Percentiles rank a stretch among this genome's conserved stretches.
Conservation (phyloP, 1,140 invertebrate species). For the Caenorhabditis briggsae region DNA sequence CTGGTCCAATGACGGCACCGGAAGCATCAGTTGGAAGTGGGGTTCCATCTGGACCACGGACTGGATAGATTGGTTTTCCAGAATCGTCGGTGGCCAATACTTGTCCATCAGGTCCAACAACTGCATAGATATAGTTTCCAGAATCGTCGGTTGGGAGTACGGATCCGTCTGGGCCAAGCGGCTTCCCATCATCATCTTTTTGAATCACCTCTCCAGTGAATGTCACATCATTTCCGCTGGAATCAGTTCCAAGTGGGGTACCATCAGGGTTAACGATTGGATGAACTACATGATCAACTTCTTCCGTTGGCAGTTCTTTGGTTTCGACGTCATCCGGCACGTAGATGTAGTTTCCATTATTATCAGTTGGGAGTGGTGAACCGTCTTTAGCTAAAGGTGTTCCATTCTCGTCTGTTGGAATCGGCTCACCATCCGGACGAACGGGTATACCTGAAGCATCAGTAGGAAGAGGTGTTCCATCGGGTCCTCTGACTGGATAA, state of each 20-base stretch:
- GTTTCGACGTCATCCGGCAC: background rate
- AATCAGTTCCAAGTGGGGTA: conserved; percentile 33
- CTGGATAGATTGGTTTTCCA: conserved; percentile 45
- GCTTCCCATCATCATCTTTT: conserved; percentile 46
- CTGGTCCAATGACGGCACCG: conserved; percentile 51
- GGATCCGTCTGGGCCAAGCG: conserved; percentile 36
- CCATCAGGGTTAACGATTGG: conserved; percentile 39
- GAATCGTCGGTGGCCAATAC: conserved; percentile 7
- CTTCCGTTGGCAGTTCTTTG: conserved; percentile 54
- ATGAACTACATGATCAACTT: background rate
- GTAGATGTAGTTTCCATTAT: conserved; percentile 2
- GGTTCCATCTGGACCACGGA: conserved; percentile 40
- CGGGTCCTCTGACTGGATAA: conserved; percentile 61
- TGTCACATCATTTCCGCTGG: background rate
- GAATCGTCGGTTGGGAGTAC: conserved; percentile 61
- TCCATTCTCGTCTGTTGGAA: conserved; percentile 61
- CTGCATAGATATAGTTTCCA: conserved; percentile 41
- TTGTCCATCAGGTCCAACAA: background rate
- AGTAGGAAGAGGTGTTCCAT: conserved; percentile 64
- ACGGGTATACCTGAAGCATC: conserved; percentile 55
- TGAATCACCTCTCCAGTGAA: background rate
- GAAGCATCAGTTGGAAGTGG: conserved; percentile 58
- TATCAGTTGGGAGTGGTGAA: conserved; percentile 66
- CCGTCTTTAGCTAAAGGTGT: conserved; percentile 64
- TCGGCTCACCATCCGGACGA: conserved; percentile 56